These are phyloP conservation scores for Oreohelix idahoensis DNA, from an alignment of 1,140 invertebrate genomes.

Conservation along the genomic window DNA sequence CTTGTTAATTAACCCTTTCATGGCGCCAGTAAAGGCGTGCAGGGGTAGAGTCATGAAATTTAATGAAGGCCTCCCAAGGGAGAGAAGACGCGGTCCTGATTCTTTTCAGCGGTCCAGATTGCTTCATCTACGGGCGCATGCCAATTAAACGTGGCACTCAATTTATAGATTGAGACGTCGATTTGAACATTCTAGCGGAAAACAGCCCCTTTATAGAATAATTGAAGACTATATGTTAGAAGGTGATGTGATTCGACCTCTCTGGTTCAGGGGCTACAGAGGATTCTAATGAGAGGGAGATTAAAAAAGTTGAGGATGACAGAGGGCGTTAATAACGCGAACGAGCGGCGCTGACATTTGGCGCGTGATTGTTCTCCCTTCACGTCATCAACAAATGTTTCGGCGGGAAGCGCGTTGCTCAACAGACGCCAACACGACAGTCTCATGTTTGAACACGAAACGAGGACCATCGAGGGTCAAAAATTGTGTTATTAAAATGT, in stretches of 20 bases:
- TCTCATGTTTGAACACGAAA: slow-evolving; percentile 28
- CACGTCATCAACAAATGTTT: slow-evolving; percentile 27
- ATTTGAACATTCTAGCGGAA: slow-evolving; percentile 19
- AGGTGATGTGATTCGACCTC: slow-evolving; percentile 2
- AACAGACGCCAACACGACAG: slow-evolving; percentile 18
- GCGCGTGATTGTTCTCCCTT: slow-evolving; percentile 19
- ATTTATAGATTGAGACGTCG: slow-evolving; percentile 34
- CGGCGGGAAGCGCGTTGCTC: neutral
- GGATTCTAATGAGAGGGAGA: slow-evolving; percentile 13
- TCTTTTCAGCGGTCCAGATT: slow-evolving; percentile 19
- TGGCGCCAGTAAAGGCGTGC: slow-evolving; percentile 4
- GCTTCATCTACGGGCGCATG: neutral
- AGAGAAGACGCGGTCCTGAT: neutral
- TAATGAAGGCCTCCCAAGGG: slow-evolving; percentile 30
- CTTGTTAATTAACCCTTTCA: slow-evolving; percentile 40
- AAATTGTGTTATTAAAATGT: slow-evolving; percentile 35
- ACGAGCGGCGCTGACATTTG: slow-evolving; percentile 29
- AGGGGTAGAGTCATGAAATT: slow-evolving; percentile 36
- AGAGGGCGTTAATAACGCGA: neutral
- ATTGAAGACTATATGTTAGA: slow-evolving; percentile 25
- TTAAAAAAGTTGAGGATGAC: neutral
- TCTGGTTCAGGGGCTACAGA: neutral
- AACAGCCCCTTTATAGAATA: slow-evolving; percentile 26
- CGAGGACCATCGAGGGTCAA: neutral
- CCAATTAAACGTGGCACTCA: slow-evolving; percentile 37